phyloP scores from a whole-genome alignment of 2,888 invertebrate genomes.

The Drosophila fulvimacula region DNA sequence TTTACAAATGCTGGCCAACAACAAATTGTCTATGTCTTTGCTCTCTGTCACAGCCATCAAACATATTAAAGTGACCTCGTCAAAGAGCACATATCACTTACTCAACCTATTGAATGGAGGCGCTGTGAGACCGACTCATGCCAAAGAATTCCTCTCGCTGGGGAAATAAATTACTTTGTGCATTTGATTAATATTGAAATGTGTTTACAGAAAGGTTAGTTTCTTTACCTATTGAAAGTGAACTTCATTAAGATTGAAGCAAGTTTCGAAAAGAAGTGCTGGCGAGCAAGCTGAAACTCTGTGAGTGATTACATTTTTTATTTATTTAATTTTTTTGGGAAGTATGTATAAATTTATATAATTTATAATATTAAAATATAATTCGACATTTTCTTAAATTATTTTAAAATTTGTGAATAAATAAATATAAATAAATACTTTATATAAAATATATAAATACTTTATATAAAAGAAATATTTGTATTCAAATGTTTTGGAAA shows the following conservation, averaged over 20 bases:
- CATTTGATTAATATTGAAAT: slow-evolving; percentile 8
- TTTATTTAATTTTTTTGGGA: too few species aligned
- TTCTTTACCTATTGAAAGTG: background rate
- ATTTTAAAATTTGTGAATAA: too few species aligned
- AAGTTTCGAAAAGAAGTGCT: too few species aligned
- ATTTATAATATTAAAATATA: too few species aligned
- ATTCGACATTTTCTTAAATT: too few species aligned
- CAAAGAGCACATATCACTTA: slow-evolving; percentile 5
- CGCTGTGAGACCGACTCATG: background rate
- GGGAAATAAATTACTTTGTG: background rate
- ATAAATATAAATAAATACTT: too few species aligned
- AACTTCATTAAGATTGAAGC: background rate
- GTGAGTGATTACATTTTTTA: too few species aligned
- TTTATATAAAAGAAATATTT: too few species aligned
- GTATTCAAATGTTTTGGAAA: too few species aligned
- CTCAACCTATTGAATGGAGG: background rate
- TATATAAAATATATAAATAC: too few species aligned
- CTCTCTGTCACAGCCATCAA: slow-evolving; percentile 2
- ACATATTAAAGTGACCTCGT: slow-evolving; percentile 2
- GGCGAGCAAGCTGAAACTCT: too few species aligned
- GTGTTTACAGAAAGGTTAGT: background rate
- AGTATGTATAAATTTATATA: too few species aligned
- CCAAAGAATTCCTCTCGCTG: background rate
- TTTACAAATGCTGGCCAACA: background rate
- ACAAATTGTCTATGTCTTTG: background rate